Evolutionary conservation across 2,113 vertebrate genomes (phyloP).

Genomic region (Nanorana parkeri): DNA sequence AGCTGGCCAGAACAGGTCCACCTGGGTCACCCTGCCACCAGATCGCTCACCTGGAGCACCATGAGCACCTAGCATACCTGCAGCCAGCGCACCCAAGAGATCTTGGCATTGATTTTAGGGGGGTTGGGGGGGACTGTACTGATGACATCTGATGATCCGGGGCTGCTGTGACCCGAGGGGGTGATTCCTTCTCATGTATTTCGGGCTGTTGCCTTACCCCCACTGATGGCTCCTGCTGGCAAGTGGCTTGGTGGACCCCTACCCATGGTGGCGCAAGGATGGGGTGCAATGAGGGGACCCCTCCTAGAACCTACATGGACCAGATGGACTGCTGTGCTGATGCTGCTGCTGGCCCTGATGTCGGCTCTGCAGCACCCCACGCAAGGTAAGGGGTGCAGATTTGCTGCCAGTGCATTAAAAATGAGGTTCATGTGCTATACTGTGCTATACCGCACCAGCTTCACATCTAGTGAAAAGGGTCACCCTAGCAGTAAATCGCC

Average conservation of each 20-base stretch:
- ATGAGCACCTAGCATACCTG: slow-evolving; percentile 16
- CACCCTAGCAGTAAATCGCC: too few species aligned
- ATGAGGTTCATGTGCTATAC: neutral
- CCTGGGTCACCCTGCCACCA: slow-evolving; percentile 22
- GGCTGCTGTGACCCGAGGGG: slow-evolving; percentile 38
- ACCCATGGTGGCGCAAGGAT: slow-evolving; percentile 4
- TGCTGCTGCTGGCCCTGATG: slow-evolving; percentile 58
- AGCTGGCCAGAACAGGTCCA: slow-evolving; percentile 8
- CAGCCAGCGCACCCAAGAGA: neutral
- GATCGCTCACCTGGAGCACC: neutral
- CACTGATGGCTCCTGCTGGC: slow-evolving; percentile 55
- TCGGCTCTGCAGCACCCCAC: slow-evolving; percentile 52
- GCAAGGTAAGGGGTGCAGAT: slow-evolving; percentile 59
- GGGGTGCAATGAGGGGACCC: slow-evolving; percentile 12
- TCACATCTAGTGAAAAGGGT: too few species aligned
- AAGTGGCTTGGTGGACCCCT: slow-evolving; percentile 18
- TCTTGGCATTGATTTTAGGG: neutral
- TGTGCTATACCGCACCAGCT: neutral
- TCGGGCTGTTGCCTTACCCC: slow-evolving; percentile 31
- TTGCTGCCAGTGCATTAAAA: neutral
- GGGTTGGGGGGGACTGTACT: neutral
- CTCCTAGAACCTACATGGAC: slow-evolving; percentile 8
- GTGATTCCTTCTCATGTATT: slow-evolving; percentile 20
- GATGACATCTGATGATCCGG: slow-evolving; percentile 4
- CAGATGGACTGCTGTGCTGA: slow-evolving; percentile 17